phyloP scores from a whole-genome alignment of 64 coral and sea anemone species.

The Stichodactyla helianthus region DNA sequence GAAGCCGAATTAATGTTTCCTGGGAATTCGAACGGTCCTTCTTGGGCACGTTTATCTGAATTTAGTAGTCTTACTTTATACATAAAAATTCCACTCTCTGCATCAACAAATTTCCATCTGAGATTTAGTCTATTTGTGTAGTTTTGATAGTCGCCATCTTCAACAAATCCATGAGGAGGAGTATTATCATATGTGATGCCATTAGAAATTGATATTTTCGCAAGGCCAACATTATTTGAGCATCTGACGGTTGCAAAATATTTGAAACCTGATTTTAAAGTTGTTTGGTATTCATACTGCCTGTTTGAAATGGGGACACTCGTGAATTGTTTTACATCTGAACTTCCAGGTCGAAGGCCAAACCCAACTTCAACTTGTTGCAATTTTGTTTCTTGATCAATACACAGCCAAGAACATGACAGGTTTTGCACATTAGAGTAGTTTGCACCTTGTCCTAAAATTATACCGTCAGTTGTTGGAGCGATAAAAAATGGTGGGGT shows the following conservation, averaged over 20 bases:
- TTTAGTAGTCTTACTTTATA: constrained; percentile 40
- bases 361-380: constrained; percentile 54
- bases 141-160: constrained; percentile 66
- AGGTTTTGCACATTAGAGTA: constrained; percentile 30
- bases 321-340: constrained; percentile 53
- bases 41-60: background rate
- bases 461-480: constrained; percentile 58
- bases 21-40: constrained; percentile 50
- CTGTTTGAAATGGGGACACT: constrained; percentile 21
- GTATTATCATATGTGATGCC: constrained; percentile 70
- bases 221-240: constrained; percentile 73
- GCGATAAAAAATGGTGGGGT: constrained; percentile 63
- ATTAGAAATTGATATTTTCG: constrained; percentile 45
- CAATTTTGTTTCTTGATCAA: constrained; percentile 62
- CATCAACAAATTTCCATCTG: constrained; percentile 67
- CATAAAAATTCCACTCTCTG: constrained; percentile 54
- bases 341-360: constrained; percentile 74
- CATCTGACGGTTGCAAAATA: constrained; percentile 91
- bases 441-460: constrained; percentile 24
- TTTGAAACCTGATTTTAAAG: constrained; percentile 51
- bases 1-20: constrained; percentile 21
- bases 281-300: constrained; percentile 18
- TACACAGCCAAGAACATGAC: constrained; percentile 59
- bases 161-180: constrained; percentile 48
- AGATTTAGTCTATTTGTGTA: constrained; percentile 38